Conservation (phyloP, 2,113 vertebrate genomes). For the Eulemur rufifrons region DNA sequence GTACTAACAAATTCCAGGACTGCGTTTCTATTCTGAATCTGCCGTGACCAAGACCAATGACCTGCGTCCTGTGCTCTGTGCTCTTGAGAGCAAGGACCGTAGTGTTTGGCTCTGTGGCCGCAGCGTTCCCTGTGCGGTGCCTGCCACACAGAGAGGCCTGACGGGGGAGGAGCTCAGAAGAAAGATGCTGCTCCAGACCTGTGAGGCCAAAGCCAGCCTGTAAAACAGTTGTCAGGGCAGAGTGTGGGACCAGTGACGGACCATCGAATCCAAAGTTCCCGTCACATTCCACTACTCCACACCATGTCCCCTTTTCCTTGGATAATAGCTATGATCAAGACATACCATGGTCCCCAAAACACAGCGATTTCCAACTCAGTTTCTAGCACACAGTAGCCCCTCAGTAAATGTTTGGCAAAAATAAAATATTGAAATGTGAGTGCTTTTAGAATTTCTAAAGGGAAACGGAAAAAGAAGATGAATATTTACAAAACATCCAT, state of each 20-base stretch:
- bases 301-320: accelerated
- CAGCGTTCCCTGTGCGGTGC: accelerated
- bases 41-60: accelerated
- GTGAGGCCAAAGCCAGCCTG: accelerated
- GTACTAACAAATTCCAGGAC: neutral
- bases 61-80: accelerated
- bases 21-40: accelerated
- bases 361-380: neutral
- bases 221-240: accelerated
- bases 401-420: neutral
- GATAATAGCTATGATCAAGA: accelerated
- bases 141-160: accelerated
- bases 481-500: too few relatives aligned
- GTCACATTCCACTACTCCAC: accelerated
- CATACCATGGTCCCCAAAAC: accelerated
- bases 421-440: neutral
- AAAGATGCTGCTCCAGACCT: accelerated
- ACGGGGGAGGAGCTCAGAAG: accelerated
- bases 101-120: accelerated
- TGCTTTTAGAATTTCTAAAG: neutral
- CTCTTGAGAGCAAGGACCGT: accelerated
- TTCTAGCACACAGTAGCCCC: neutral
- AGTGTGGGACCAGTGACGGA: accelerated
- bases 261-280: accelerated
- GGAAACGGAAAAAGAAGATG: neutral